These are phyloP conservation scores for Chrysolina haemoptera DNA, from an alignment of 2,888 invertebrate genomes.

Conservation along the genomic window DNA sequence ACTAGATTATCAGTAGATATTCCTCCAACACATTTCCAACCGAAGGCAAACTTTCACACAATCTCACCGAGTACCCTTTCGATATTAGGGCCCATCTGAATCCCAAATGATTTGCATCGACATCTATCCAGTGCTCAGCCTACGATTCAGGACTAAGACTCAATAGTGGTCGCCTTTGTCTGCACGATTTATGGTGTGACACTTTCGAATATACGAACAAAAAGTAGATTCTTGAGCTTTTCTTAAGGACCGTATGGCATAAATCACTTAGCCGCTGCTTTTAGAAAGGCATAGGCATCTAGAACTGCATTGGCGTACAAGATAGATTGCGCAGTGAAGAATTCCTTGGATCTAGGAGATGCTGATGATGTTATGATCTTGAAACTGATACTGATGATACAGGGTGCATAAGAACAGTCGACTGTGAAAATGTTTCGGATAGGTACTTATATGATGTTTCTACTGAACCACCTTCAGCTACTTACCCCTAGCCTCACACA, in stretches of 20 bases:
- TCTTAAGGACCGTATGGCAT: conserved; percentile 69
- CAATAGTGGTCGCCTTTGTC: conserved; percentile 64
- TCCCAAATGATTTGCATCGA: conserved; percentile 48
- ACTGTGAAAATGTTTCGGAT: too few relatives aligned
- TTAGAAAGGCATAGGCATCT: conserved; percentile 54
- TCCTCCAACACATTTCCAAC: background rate
- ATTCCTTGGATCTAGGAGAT: too few relatives aligned
- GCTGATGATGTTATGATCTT: too few relatives aligned
- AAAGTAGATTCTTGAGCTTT: conserved; percentile 69
- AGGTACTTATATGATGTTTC: too few relatives aligned
- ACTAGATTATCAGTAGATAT: too few relatives aligned
- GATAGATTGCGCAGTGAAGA: background rate
- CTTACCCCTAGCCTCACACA: too few relatives aligned
- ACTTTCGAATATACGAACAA: conserved; percentile 69
- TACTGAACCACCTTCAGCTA: too few relatives aligned
- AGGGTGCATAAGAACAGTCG: too few relatives aligned
- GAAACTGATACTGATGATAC: too few relatives aligned
- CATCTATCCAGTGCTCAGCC: conserved; percentile 41
- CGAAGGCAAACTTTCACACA: background rate
- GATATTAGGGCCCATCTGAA: conserved; percentile 37
- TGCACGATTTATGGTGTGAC: conserved; percentile 69
- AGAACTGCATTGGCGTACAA: conserved; percentile 34
- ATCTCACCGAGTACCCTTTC: conserved; percentile 23
- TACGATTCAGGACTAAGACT: conserved; percentile 54
- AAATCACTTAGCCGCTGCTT: conserved; percentile 66